phyloP scores from a whole-genome alignment of 2,113 vertebrate genomes.

The Caranx melampygus region DNA sequence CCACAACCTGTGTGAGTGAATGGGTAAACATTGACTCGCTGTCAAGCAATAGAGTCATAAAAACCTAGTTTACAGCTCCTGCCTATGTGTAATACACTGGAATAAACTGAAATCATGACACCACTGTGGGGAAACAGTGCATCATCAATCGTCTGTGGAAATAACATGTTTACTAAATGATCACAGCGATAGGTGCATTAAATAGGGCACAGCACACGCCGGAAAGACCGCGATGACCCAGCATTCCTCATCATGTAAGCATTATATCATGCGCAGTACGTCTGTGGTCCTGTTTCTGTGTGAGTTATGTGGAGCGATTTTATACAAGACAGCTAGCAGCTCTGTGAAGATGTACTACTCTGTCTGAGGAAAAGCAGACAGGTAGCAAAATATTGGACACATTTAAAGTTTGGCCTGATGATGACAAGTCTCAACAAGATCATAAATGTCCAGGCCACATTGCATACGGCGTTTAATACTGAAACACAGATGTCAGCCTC shows the following conservation, averaged over 20 bases:
- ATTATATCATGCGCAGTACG: not conserved
- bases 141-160: not conserved
- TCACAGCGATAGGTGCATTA: not conserved
- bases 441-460: not conserved
- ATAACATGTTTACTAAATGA: not conserved
- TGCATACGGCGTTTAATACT: not conserved
- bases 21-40: slow-evolving; percentile 66
- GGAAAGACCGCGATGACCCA: not conserved
- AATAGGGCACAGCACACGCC: not conserved
- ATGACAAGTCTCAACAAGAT: no score
- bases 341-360: not conserved
- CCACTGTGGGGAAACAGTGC: not conserved
- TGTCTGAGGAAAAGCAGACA: not conserved
- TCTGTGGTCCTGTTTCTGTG: not conserved
- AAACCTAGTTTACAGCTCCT: slow-evolving; percentile 14
- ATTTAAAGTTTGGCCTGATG: not conserved
- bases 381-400: not conserved
- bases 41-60: slow-evolving; percentile 59
- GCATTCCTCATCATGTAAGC: not conserved
- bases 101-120: slow-evolving; percentile 4
- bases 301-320: not conserved
- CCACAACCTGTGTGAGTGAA: not conserved
- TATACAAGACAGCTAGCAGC: not conserved
- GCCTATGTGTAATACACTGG: not conserved
- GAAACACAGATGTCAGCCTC: not conserved